Evolutionary conservation across 2,113 vertebrate species (phyloP), one percentile per base, ranked within the genome.

Genomic region (Actinemys pallida): DNA sequence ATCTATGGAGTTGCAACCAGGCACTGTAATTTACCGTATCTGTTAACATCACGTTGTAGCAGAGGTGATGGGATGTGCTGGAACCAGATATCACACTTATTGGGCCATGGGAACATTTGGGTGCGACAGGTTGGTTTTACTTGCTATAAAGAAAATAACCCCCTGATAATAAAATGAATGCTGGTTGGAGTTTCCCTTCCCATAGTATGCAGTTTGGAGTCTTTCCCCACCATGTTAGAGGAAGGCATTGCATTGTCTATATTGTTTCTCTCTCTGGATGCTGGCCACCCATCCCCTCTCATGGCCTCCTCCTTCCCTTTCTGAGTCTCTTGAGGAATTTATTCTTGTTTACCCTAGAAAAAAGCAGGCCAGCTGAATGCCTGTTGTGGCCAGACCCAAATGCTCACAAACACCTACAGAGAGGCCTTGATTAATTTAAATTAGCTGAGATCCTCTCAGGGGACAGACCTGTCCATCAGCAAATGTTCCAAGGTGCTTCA

Each of bases 401-500:
- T 10, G 69, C 78, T 87, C 79, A 75, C 91, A 86, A 88, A 75
- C 72, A 88, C 91, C 87, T 88, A 56, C 75, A 31, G 86, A 92
- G 81, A 47, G 59, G 27, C 29, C 56, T 54, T 90, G 83, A 79
- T 90, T 80, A 85, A 56, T 92, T 92, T 88, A 56, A 56, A 79
- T 88, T 92, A 56, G 69, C 29, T 49, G 57, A 84, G 72, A 49
- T 80, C 56, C 39, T 84, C 56, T 88, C 86, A 35, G 50, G 72
- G 81, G 86, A 88, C 16, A 80, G 83, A 79, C 25, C 16, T 83
- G 22, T 78, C 75, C 42, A 65, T n/a, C 56, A 49, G 69, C 86
- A 92, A 92, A 80, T 92, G 86, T 92, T 80, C 82, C 69, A 84
- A 50, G 17, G 17, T 88, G 91, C 91, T 84, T 49, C 83, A 69